Conservation (phyloP, 2,113 vertebrate genomes). For the Osmerus eperlanus region DNA sequence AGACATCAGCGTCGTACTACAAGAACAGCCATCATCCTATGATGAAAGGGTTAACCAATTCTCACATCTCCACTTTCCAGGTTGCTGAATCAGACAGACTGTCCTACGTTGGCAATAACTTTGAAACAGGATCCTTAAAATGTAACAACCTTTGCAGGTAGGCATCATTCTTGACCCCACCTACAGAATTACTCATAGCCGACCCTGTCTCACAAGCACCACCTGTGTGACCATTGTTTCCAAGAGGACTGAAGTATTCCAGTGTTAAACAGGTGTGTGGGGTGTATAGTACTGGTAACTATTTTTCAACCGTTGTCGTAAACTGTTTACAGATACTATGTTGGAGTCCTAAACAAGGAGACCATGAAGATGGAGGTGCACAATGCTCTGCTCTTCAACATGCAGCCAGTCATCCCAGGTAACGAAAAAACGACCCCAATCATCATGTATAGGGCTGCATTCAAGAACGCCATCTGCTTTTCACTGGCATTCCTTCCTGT, state of each 20-base stretch:
- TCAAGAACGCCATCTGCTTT: neutral
- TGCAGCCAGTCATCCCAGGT: constrained; percentile 91
- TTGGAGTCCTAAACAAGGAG: constrained; percentile 85
- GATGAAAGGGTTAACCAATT: no score
- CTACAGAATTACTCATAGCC: neutral
- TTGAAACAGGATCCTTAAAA: constrained; percentile 67
- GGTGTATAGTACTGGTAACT: no score
- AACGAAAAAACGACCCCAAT: constrained; percentile 15
- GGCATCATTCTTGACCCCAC: neutral
- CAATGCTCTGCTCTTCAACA: constrained; percentile 84
- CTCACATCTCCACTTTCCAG: constrained; percentile 57
- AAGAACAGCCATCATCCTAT: neutral
- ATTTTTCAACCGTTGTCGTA: neutral
- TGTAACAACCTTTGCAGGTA: constrained; percentile 90
- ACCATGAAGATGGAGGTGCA: constrained; percentile 88
- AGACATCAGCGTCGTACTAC: constrained; percentile 17
- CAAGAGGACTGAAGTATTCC: neutral
- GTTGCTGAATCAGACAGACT: constrained; percentile 85
- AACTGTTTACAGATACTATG: constrained; percentile 79
- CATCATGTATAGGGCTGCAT: neutral
- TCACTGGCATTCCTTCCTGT: neutral
- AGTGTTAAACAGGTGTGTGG: neutral
- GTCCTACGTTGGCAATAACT: constrained; percentile 87
- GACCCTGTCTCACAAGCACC: neutral
- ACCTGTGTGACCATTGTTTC: neutral